Evolutionary conservation across 2,888 invertebrate species (phyloP), one percentile per base, ranked within the genome.

Genomic region (Drosophila prostipennis): DNA sequence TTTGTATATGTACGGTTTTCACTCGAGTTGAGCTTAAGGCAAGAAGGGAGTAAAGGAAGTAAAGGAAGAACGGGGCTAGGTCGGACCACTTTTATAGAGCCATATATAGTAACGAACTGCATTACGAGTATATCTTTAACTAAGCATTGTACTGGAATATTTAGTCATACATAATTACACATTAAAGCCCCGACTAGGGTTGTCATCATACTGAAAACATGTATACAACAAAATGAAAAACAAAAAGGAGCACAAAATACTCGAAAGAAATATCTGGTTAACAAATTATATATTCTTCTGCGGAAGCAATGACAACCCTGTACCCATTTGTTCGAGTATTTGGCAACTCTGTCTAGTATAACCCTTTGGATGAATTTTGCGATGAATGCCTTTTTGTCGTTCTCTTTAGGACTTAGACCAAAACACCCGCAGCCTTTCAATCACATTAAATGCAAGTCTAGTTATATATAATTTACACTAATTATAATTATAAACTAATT

Each of bases 351-450:
- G 19, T 29, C 26, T 36, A 36, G 48, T 11, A 56, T 36, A 36
- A 29, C 37, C n/a, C 43, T 63, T 63, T 56, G 64, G 48, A 71
- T 56, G 77, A 79, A 74, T 74, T 80, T 79, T 68, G 29, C 56
- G 54, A 55, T 48, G 61, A 65, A 74, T 80, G 80, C 80, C 84
- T 76, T 80, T 72, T 52, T 63, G 64, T 49, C 57, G 34, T 53
- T 82, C 45, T 83, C 71, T 63, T 78, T 49, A 48, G 46, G 64
- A 57, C 29, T 55, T 70, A 68, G 69, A 68, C 68, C 68, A 68
- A 68, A 69, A 86, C 82, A 82, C 86, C 79, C 74, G 72, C 82
- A 86, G 87, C 84, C 82, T 84, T 79, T 79, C 64, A 79, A 79
- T 74, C 74, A 78, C 61, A 72, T 68, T 36, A 57, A 40, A 64